Percentiles rank a stretch among this genome's conserved stretches.
Conservation (phyloP, 2,113 vertebrate genomes). For the Arothron firmamentum region DNA sequence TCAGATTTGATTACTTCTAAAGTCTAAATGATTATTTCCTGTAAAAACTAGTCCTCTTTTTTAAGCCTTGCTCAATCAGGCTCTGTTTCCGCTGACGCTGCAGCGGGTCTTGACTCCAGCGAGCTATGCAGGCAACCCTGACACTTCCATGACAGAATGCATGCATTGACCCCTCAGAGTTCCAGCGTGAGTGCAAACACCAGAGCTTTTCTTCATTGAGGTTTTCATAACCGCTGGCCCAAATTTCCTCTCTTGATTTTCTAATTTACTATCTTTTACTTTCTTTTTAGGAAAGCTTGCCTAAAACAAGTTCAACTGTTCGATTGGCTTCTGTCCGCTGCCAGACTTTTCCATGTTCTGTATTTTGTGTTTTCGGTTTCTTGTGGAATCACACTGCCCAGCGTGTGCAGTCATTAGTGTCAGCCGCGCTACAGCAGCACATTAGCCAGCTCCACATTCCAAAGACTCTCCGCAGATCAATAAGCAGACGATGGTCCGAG, state of each 20-base stretch:
- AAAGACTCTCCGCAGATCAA: conserved; percentile 43
- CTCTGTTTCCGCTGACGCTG: conserved; percentile 37
- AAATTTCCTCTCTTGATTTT: background rate
- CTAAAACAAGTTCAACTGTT: background rate
- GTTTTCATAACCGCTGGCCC: background rate
- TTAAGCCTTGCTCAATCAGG: conserved; percentile 11
- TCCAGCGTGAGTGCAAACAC: background rate
- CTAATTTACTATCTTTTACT: background rate
- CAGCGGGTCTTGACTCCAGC: conserved; percentile 5
- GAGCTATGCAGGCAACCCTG: conserved; percentile 15
- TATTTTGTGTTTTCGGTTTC: no score
- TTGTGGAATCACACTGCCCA: no score
- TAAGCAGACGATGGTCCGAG: conserved; percentile 46
- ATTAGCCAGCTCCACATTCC: conserved; percentile 32
- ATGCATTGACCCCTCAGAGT: background rate
- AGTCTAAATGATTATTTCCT: conserved; percentile 14
- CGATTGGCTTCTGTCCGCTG: background rate
- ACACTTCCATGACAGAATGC: conserved; percentile 2
- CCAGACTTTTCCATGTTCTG: background rate
- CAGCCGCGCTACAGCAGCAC: conserved; percentile 19
- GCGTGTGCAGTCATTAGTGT: conserved; percentile 41
- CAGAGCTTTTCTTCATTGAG: background rate
- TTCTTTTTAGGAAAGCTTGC: no score
- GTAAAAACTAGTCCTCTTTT: conserved; percentile 1
- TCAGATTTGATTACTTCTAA: background rate